Conservation (phyloP, 2,888 invertebrate species). For the Synergus laeviventris region DNA sequence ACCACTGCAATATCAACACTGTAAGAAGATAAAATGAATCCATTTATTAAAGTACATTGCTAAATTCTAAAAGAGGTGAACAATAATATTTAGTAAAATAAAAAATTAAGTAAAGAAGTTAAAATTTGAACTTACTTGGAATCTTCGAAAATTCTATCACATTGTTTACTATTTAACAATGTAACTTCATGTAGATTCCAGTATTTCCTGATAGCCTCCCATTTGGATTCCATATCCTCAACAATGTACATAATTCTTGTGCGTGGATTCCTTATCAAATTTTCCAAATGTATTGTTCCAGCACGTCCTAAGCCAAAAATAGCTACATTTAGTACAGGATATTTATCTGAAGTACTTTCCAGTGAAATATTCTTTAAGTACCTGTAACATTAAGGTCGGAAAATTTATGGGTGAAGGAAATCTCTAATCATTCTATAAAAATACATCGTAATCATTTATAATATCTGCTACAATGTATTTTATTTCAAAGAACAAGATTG, state of each 20-base stretch:
- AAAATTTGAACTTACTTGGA: slow-evolving; percentile 74
- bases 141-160: slow-evolving; percentile 78
- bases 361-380: slow-evolving; percentile 75
- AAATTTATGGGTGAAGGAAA: too few relatives aligned
- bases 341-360: slow-evolving; percentile 63
- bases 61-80: too few relatives aligned
- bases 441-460: too few relatives aligned
- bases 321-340: slow-evolving; percentile 76
- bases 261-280: slow-evolving; percentile 77
- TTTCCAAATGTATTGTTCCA: slow-evolving; percentile 80
- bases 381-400: slow-evolving; percentile 63
- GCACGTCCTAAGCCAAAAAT: slow-evolving; percentile 81
- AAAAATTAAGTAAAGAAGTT: background rate
- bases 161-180: slow-evolving; percentile 77
- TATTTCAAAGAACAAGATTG: too few relatives aligned
- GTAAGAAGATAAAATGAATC: slow-evolving; percentile 13
- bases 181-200: slow-evolving; percentile 77
- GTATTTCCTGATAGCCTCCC: slow-evolving; percentile 76
- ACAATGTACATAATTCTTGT: slow-evolving; percentile 79
- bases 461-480: too few relatives aligned
- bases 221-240: slow-evolving; percentile 77
- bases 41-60: too few relatives aligned
- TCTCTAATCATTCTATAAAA: too few relatives aligned
- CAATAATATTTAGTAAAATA: too few relatives aligned
- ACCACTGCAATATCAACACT: slow-evolving; percentile 79